Conservation (phyloP, 2,888 invertebrate species). For the Vannuccia rotundouncinata region DNA sequence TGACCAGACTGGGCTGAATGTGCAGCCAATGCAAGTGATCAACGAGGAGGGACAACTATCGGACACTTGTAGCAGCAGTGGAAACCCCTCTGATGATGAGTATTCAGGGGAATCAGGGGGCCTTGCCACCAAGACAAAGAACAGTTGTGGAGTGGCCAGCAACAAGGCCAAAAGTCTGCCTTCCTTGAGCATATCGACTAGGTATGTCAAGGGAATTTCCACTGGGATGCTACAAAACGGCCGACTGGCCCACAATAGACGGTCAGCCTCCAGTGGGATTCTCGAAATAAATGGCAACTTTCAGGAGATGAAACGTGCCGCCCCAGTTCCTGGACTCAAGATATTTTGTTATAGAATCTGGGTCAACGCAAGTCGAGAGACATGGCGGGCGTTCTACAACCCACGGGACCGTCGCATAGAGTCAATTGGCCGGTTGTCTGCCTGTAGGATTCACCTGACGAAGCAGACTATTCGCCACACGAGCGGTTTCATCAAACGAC, state of each 20-base stretch:
- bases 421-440: conserved; percentile 30
- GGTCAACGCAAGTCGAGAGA: conserved; percentile 31
- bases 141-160: neutral
- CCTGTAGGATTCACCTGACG: conserved; percentile 30
- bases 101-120: neutral
- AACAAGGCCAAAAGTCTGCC: conserved; percentile 9
- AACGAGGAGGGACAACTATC: neutral
- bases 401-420: conserved; percentile 34
- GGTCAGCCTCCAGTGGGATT: neutral
- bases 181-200: neutral
- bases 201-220: neutral
- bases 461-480: conserved; percentile 21
- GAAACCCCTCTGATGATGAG: neutral
- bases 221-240: neutral
- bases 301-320: conserved; percentile 15
- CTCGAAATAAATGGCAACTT: conserved; percentile 16
- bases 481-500: conserved; percentile 34
- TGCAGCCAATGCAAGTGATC: neutral
- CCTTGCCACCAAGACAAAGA: neutral
- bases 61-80: neutral
- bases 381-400: conserved; percentile 32
- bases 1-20: neutral
- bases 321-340: conserved; percentile 21
- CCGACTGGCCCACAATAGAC: neutral
- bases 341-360: conserved; percentile 33